Evolutionary conservation across 2,888 invertebrate species (phyloP), one percentile per base, ranked within the genome.

Genomic region (Gastracanthus pulcherrimus): DNA sequence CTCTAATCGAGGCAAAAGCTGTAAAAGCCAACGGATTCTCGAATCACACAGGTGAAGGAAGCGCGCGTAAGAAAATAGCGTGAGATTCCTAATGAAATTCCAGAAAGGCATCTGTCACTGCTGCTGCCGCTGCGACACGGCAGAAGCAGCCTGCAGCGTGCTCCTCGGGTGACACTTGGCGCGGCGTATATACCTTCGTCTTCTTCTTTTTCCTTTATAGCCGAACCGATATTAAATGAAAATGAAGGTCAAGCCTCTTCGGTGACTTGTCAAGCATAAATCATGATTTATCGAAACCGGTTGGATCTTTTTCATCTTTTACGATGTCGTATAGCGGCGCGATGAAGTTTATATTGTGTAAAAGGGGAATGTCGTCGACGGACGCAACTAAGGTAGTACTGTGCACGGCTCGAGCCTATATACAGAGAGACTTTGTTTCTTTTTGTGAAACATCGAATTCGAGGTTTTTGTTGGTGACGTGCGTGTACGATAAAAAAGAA

Each of bases 201-300:
- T 71, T 60, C 58, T 69, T 45, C n/a, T n/a, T 77, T 67, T 55
- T 41, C 36, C 31, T 48, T 34, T 62, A 31, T 48, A 29, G 31
- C 64, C 51, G 29, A 38, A 34, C 67, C 78, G 71, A 82, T 74
- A 79, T 76, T 69, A 45, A 70, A 78, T 62, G 82, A 64, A 80
- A 76, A 72, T 74, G 80, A 82, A 80, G 80, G 82, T 80, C 80
- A 80, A 74, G 36, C 41, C 76, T n/a, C n/a, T 62, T 67, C 71
- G 76, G 76, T 69, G 76, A 74, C 80, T 80, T 70, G 74, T 67
- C 58, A 69, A 77, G 70, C 74, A 80, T 80, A 82, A 82, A 80
- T 82, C 82, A 82, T 80, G 82, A 80, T 82, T 82, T 82, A 82
- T 79, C 82, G 74, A 80, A 67, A 82, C 82, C 82, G 82, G 82